These are phyloP conservation scores for Barnardius zonarius DNA, from an alignment of 2,113 vertebrate species.

Conservation along the genomic window DNA sequence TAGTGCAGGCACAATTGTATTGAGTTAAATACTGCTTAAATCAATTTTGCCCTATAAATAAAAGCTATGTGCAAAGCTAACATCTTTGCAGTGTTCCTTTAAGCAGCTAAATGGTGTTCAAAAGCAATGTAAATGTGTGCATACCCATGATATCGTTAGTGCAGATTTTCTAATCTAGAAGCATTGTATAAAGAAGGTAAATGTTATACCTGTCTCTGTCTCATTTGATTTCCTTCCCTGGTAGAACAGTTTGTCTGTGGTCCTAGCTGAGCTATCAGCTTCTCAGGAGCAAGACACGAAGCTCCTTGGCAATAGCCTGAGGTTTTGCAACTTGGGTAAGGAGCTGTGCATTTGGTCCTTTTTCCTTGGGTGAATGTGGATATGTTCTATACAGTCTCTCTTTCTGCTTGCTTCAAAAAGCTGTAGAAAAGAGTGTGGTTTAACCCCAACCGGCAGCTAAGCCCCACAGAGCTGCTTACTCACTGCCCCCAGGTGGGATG, in stretches of 20 bases:
- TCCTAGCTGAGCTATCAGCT: background rate
- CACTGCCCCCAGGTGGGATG: background rate
- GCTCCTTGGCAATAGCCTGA: background rate
- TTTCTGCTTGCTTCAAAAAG: background rate
- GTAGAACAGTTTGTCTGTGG: background rate
- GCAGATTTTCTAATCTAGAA: background rate
- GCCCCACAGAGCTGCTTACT: background rate
- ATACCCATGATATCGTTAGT: background rate
- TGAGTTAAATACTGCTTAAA: background rate
- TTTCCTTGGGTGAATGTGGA: background rate
- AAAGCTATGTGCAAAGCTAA: background rate
- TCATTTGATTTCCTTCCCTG: slow-evolving; percentile 1
- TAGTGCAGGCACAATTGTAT: background rate
- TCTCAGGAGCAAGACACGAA: background rate
- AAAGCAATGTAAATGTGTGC: background rate
- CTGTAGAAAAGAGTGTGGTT: background rate
- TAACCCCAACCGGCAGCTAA: background rate
- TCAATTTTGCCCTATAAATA: background rate
- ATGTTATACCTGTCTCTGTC: background rate
- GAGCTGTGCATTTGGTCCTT: background rate
- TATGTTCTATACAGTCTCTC: background rate
- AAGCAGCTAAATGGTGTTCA: background rate
- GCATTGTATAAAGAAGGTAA: background rate
- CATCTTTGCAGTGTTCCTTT: background rate
- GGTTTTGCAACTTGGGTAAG: background rate